Evolutionary conservation across 2,888 invertebrate species (phyloP), one percentile per base, ranked within the genome.

Genomic region (Luperina nickerlii): DNA sequence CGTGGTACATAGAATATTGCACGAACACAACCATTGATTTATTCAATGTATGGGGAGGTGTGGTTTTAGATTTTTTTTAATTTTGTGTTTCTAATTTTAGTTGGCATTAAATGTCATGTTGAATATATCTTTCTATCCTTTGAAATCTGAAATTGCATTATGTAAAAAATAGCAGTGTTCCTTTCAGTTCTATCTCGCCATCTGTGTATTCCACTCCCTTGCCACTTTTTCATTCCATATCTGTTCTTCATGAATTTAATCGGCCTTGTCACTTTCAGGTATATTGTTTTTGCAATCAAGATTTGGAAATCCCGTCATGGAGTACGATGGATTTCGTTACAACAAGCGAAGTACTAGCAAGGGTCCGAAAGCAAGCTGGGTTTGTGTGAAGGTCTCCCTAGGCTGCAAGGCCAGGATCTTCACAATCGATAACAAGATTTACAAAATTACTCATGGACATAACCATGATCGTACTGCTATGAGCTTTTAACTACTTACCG

Each of bases 21-120:
- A 82, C 24, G 32, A 67, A 27, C 73, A 92, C 79, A 91, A 90
- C 54, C 91, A 92, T 86, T 91, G 70, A 87, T 62, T 51, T n/a
- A 27, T 76, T 62, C 8, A 66, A 24, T 69, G 2, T 48, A 45
- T 27, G 45, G 45, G 57, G 3, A n/a, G 20, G 20, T 38, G 15
- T 20, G 20, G 20, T 62, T 48, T 38, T 27, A 32, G 8, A 57
- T 57, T 45, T 57, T 18, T 0, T 32, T n/a, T 13, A 27, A 27
- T 72, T 27, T 20, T 0, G 1, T 66, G 51, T 27, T 73, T 45
- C 11, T 18, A 13, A 27, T 57, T 45, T 27, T 20, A 24, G 3
- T 18, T 48, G 11, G n/a, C n/a, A 74, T 38, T 76, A 75, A 42
- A 63, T 24, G 51, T 63, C 60, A 9, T n/a, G 15, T n/a, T 54